These are phyloP conservation scores for Calliopum simillimum DNA, from an alignment of 2,888 invertebrate genomes.

Conservation along the genomic window DNA sequence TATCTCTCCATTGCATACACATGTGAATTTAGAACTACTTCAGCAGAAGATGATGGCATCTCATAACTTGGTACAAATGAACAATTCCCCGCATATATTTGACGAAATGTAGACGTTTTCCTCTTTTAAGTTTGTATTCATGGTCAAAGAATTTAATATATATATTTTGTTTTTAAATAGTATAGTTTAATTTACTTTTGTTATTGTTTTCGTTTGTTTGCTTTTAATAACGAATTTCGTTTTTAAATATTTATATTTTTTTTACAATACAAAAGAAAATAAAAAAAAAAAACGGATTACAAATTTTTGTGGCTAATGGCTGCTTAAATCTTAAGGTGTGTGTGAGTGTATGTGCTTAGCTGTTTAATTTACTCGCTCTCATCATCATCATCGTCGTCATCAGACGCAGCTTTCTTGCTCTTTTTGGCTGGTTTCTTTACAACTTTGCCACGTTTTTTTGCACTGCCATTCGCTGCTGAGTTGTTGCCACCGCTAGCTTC, in stretches of 20 bases:
- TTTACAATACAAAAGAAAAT: slow-evolving; percentile 25
- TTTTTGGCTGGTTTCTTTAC: slow-evolving; percentile 68
- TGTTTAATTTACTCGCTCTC: slow-evolving; percentile 72
- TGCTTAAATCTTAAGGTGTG: slow-evolving; percentile 26
- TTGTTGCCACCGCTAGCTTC: slow-evolving; percentile 80
- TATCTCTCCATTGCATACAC: too few relatives aligned
- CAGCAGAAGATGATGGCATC: too few relatives aligned
- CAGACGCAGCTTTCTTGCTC: slow-evolving; percentile 74
- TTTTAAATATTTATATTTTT: slow-evolving; percentile 28
- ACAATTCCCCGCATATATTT: too few relatives aligned
- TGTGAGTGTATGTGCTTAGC: slow-evolving; percentile 14
- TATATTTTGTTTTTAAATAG: not conserved
- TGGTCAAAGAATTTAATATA: not conserved
- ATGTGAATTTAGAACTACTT: too few relatives aligned
- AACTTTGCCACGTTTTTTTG: slow-evolving; percentile 69
- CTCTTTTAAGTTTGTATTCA: not conserved
- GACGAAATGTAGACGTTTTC: too few relatives aligned
- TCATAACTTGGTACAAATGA: too few relatives aligned
- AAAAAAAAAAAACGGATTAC: slow-evolving; percentile 22
- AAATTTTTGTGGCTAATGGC: slow-evolving; percentile 37
- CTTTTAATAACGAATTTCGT: slow-evolving; percentile 40
- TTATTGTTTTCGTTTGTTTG: not conserved
- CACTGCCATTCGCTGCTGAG: slow-evolving; percentile 64
- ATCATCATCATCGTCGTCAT: slow-evolving; percentile 73
- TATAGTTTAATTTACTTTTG: slow-evolving; percentile 16